Percentiles rank a stretch among this genome's conserved stretches.
phyloP scores from a whole-genome alignment of 2,888 invertebrate species.

The Synanthedon formicaeformis region DNA sequence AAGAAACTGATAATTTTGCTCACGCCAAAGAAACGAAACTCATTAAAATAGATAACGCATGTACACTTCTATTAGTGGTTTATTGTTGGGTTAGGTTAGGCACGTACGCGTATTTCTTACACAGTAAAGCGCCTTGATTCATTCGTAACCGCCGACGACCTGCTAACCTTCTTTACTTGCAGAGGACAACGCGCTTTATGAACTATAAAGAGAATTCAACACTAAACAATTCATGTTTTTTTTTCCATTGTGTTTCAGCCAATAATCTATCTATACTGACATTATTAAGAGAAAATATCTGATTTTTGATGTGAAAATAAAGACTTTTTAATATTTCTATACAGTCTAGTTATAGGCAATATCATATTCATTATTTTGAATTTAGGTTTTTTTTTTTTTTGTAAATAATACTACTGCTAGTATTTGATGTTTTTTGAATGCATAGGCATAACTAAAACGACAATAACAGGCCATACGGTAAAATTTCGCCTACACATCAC shows the following conservation, averaged over 20 bases:
- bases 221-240: not conserved
- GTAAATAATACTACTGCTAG: too few species aligned
- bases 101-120: not conserved
- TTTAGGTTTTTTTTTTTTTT: too few species aligned
- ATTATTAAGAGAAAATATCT: too few species aligned
- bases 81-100: not conserved
- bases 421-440: too few species aligned
- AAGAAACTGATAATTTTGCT: not conserved
- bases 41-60: not conserved
- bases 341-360: too few species aligned
- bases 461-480: not conserved
- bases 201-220: not conserved
- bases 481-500: not conserved
- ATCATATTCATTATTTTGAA: too few species aligned
- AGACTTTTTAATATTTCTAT: too few species aligned
- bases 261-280: too few species aligned
- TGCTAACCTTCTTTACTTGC: not conserved
- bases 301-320: too few species aligned
- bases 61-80: not conserved
- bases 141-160: not conserved
- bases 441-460: too few species aligned
- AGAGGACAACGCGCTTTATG: not conserved
- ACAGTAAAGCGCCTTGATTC: not conserved
- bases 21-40: not conserved
- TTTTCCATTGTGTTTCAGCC: too few species aligned